Conservation (phyloP, 2,888 invertebrate genomes). For the Protodeltote pygarga region DNA sequence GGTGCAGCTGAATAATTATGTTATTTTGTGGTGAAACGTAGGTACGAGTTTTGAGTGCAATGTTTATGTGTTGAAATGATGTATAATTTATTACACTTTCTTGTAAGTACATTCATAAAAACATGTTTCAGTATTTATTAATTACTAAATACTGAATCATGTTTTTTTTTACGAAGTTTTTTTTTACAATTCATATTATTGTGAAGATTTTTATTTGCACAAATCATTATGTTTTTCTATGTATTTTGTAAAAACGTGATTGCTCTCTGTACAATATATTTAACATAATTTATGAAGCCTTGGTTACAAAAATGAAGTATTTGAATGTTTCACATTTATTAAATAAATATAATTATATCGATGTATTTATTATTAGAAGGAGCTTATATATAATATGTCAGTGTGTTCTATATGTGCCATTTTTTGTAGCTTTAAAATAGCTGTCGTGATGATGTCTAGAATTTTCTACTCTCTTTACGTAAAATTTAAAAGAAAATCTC, state of each 20-base stretch:
- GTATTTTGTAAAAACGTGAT: no score
- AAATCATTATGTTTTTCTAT: no score
- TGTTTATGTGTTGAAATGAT: constrained; percentile 13
- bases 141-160: no score
- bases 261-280: constrained; percentile 20
- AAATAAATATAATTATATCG: no score
- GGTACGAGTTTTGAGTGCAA: constrained; percentile 24
- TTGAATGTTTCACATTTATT: constrained; percentile 14
- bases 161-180: no score
- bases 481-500: constrained; percentile 2
- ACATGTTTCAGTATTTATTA: background rate
- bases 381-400: constrained; percentile 64
- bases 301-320: constrained; percentile 6
- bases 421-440: constrained; percentile 48
- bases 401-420: constrained; percentile 78
- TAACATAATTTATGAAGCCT: constrained; percentile 9
- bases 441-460: constrained; percentile 36
- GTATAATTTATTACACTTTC: no score
- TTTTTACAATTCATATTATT: no score
- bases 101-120: no score
- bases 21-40: constrained; percentile 42
- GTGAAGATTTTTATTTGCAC: no score
- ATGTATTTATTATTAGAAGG: constrained; percentile 48
- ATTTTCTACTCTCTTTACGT: constrained; percentile 33
- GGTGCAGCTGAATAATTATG: constrained; percentile 37